Base-by-base conservation (phyloP, 64 coral and sea anemone species). In the Montipora capricornis region DNA sequence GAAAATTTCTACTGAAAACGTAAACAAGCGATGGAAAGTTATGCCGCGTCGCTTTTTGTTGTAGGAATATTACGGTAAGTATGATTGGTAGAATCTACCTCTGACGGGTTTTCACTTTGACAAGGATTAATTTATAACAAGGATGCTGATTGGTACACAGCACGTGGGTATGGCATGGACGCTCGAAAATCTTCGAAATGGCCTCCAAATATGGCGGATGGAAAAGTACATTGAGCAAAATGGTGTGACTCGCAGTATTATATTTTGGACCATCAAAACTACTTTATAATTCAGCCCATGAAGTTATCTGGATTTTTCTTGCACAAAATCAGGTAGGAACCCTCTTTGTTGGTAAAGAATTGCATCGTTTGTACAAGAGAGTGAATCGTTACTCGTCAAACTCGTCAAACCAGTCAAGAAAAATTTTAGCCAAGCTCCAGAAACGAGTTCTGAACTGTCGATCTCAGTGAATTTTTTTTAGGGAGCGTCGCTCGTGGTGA, bases 181-280 rank as follows among this genome's bases (percentile, higher is more conserved):
- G 37, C 37, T 37, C 37, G 6, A 8, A 19, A 2, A 5, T n/a
- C 49, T 68, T 49, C 81, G 37, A 68, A 84, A 67, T 37, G 3
- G 7, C 44, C 15, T 11, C 81, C 81, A 20, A 84, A 84, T 84
- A 86, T 86, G 82, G 82, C 82, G 64, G 82, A 70, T 71, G 82
- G 62, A 49, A 86, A 71, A 86, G 47, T 68, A 86, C 82, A 86
- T 70, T 47, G 66, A 6, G 53, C 37, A 57, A 57, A 57, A 57
- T 11, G 11, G 0, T 57, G 53, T 57, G 53, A 57, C 0, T 11
- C 11, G 11, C 3, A 57, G 11, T 4, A 57, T 0, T 57, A 11
- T 6, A 57, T 57, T 57, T 57, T 57, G 6, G 53, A 57, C 11
- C 11, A 6, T 8, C 53, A 57, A 11, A 57, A 57, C 53, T 11